Evolutionary conservation across 2,888 invertebrate species (phyloP).

Genomic region (Macrophya alboannulata): DNA sequence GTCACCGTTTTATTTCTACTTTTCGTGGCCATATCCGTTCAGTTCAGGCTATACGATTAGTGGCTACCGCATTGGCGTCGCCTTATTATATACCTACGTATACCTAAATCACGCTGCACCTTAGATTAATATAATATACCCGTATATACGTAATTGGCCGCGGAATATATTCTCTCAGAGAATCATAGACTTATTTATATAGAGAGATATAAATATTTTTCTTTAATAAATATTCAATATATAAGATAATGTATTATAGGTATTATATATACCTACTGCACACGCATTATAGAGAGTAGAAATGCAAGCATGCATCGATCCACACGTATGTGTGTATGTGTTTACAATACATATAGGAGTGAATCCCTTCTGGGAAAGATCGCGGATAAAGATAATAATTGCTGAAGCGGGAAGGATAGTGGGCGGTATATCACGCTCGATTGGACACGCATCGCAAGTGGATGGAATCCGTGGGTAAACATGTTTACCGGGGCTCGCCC

Average conservation of each 20-base stretch:
- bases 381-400: constrained; percentile 39
- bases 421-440: constrained; percentile 54
- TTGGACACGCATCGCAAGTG: constrained; percentile 54
- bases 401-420: constrained; percentile 10
- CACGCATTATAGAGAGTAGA: constrained; percentile 11
- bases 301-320: neutral
- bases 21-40: neutral
- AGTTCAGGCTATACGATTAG: constrained; percentile 22
- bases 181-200: neutral
- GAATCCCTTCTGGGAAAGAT: constrained; percentile 39
- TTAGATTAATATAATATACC: neutral
- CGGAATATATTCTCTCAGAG: neutral
- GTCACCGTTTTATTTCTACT: constrained; percentile 16
- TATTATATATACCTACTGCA: too few relatives aligned
- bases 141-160: too few relatives aligned
- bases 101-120: neutral
- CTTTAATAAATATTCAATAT: neutral
- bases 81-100: neutral
- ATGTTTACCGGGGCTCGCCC: constrained; percentile 54
- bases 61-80: constrained; percentile 11
- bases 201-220: neutral
- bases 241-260: neutral
- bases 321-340: neutral
- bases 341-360: neutral
- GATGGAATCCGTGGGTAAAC: constrained; percentile 56